phyloP scores from a whole-genome alignment of 2,888 invertebrate species.

The Dioctria rufipes region DNA sequence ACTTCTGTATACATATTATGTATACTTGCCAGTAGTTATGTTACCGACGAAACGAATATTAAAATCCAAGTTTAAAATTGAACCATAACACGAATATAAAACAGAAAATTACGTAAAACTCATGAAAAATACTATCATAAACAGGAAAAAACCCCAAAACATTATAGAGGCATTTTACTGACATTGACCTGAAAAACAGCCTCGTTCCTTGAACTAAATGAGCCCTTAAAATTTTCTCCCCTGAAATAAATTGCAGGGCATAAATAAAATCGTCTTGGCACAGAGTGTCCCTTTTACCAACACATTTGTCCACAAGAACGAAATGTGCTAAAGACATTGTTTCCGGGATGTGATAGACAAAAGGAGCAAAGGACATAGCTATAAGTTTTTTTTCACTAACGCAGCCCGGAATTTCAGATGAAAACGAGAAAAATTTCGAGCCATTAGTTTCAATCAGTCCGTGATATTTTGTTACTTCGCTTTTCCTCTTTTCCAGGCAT shows the following conservation, averaged over 20 bases:
- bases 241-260: constrained; percentile 49
- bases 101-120: constrained; percentile 44
- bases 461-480: constrained; percentile 16
- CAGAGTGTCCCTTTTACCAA: constrained; percentile 50
- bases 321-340: constrained; percentile 52
- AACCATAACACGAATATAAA: constrained; percentile 47
- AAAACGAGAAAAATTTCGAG: constrained; percentile 53
- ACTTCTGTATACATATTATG: too few relatives aligned
- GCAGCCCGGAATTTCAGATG: constrained; percentile 35
- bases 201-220: constrained; percentile 33
- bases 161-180: constrained; percentile 34
- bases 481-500: constrained; percentile 4
- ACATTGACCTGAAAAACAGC: constrained; percentile 53
- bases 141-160: constrained; percentile 33
- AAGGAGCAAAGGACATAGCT: constrained; percentile 35
- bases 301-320: constrained; percentile 44
- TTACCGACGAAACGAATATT: constrained; percentile 39
- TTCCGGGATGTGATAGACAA: constrained; percentile 49
- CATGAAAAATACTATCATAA: constrained; percentile 47
- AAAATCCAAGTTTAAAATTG: constrained; percentile 39
- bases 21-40: background rate
- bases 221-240: constrained; percentile 51
- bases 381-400: constrained; percentile 50
- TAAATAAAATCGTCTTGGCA: constrained; percentile 53
- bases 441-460: constrained; percentile 53